phyloP scores from a whole-genome alignment of 2,113 vertebrate species.

The Prinia subflava region DNA sequence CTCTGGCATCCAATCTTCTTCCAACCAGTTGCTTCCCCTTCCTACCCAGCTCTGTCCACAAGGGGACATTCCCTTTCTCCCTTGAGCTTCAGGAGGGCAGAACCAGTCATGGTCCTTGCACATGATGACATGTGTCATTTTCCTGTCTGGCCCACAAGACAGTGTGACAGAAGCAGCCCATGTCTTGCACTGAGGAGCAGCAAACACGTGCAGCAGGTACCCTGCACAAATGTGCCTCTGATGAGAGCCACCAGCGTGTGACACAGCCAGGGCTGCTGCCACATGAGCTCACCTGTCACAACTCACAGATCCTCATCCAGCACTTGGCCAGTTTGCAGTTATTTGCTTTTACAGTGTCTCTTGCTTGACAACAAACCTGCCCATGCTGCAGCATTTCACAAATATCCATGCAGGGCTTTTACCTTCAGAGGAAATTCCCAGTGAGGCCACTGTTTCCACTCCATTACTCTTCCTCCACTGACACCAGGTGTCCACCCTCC shows the following conservation, averaged over 20 bases:
- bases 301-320: not conserved
- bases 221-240: not conserved
- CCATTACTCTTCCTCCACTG: not conserved
- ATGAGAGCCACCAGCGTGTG: not conserved
- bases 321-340: not conserved
- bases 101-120: not conserved
- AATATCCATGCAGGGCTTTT: not conserved
- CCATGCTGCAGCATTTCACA: not conserved
- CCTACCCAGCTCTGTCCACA: not conserved
- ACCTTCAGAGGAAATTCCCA: not conserved
- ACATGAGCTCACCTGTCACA: not conserved
- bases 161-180: accelerated
- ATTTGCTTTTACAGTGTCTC: not conserved
- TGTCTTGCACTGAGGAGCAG: accelerated
- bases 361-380: not conserved
- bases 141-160: not conserved
- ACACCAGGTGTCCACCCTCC: not conserved
- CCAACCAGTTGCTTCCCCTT: not conserved
- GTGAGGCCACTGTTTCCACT: not conserved
- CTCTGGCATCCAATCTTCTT: not conserved
- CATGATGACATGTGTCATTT: accelerated
- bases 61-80: not conserved
- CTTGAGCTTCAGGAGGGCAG: not conserved
- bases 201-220: not conserved
- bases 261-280: not conserved